These are phyloP conservation scores for Ceramica pisi DNA, from an alignment of 2,888 invertebrate genomes.

Conservation along the genomic window DNA sequence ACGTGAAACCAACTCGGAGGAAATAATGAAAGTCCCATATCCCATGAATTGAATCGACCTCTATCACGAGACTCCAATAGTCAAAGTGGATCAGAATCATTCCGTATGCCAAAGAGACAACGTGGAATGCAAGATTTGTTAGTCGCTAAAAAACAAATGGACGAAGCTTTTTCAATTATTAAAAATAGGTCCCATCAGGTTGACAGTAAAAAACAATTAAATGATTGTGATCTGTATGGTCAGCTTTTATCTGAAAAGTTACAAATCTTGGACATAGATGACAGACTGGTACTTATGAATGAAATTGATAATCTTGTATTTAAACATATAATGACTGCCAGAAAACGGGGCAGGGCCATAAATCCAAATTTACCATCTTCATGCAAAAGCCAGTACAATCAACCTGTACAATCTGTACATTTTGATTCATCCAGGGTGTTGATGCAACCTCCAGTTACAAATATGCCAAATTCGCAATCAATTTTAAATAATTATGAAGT, in stretches of 20 bases:
- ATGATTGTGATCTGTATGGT: not conserved
- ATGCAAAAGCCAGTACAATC: not conserved
- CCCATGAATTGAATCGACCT: too few relatives aligned
- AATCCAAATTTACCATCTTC: not conserved
- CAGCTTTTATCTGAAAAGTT: not conserved
- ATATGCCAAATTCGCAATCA: not conserved
- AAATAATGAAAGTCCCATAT: too few relatives aligned
- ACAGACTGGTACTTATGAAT: not conserved
- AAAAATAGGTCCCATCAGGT: not conserved
- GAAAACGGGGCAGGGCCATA: not conserved
- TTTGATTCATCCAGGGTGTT: not conserved
- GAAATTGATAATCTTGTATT: not conserved
- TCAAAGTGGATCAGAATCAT: too few relatives aligned
- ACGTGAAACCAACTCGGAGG: too few relatives aligned
- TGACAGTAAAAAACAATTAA: not conserved
- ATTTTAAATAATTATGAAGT: conserved; percentile 1
- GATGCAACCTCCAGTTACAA: not conserved
- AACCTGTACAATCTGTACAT: not conserved
- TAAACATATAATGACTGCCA: not conserved
- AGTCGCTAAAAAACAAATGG: conserved; percentile 1
- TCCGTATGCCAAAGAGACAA: not conserved
- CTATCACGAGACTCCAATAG: too few relatives aligned
- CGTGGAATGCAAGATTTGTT: not conserved
- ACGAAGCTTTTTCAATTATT: not conserved
- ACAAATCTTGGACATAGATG: not conserved